Evolutionary conservation across 1,140 invertebrate genomes (phyloP), one percentile per base, ranked within the genome.

Genomic region (Drosophila pseudoobscura): DNA sequence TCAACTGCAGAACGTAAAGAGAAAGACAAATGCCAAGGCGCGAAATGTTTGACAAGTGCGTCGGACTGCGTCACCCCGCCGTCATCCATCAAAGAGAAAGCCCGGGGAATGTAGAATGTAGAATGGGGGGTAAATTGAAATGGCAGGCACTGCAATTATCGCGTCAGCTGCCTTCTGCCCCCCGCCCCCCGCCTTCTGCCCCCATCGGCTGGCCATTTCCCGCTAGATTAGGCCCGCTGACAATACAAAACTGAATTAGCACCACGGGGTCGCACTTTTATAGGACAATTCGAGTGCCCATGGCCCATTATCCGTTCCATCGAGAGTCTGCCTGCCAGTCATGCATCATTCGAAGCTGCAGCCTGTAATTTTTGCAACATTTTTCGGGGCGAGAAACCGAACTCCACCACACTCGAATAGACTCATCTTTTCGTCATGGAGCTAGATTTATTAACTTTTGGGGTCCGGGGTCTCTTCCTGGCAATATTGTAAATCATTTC

Each of bases 401-500:
- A 39, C 44, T 61, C 44, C 44, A n/a, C 35, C 5, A 11, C 7
- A 20, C 50, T 58, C 49, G 31, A 75, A 68, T 80, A 78, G 70
- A 84, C 64, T 88, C 83, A 87, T 88, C 83, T 88, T 87, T 79
- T 87, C 83, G 78, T 88, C 83, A 87, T 87, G 84, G 49, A 77
- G 79, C 75, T 87, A 87, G 83, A 87, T 87, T 87, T 87, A 87
- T 87, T 83, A 66, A 76, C 71, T 55, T 63, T 59, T 59, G 60
- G 58, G 52, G 54, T 39, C 52, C 39, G 39, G 54, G 46, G 70
- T 59, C 62, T 6, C 55, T 56, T 20, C 68, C 58, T 39, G 74
- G 83, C 78, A 71, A 66, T 88, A 87, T 88, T 88, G 83, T 87
- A 87, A 87, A 87, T 87, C 83, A 87, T 88, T 87, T 87, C 78